Evolutionary conservation across 1,140 invertebrate genomes (phyloP).

Genomic region (Plodia interpunctella): DNA sequence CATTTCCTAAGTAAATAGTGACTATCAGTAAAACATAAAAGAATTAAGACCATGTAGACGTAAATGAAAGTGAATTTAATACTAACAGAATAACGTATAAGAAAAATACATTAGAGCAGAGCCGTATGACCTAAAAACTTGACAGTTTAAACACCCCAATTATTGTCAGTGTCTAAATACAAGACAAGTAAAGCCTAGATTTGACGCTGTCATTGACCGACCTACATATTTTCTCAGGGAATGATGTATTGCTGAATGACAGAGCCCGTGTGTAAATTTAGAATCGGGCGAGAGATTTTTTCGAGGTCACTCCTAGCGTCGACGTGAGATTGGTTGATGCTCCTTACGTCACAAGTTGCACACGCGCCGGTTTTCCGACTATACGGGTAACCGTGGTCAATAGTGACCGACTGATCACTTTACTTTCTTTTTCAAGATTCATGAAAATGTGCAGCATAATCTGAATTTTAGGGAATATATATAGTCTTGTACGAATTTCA

Average conservation of each 20-base stretch:
- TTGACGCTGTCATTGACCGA: conserved; percentile 60
- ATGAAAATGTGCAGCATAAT: too few relatives aligned
- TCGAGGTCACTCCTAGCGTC: conserved; percentile 56
- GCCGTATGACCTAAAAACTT: conserved; percentile 5
- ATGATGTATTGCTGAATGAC: conserved; percentile 62
- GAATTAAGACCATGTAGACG: too few relatives aligned
- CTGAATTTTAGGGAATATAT: too few relatives aligned
- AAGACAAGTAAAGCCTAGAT: conserved; percentile 25
- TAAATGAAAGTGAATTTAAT: too few relatives aligned
- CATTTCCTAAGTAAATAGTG: too few relatives aligned
- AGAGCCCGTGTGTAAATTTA: conserved; percentile 55
- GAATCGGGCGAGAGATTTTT: conserved; percentile 49
- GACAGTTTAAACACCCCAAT: conserved; percentile 26
- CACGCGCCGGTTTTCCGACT: conserved; percentile 48
- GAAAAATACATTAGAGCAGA: too few relatives aligned
- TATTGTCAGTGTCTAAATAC: conserved; percentile 29
- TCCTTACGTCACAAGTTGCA: conserved; percentile 55
- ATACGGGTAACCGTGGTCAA: conserved; percentile 22
- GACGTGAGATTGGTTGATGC: conserved; percentile 43
- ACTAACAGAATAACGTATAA: too few relatives aligned
- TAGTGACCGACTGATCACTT: conserved; percentile 27
- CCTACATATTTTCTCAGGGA: conserved; percentile 55
- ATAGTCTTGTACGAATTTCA: too few relatives aligned
- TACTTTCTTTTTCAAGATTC: too few relatives aligned
- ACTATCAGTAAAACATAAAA: too few relatives aligned